Evolutionary conservation across 2,888 invertebrate species (phyloP).

Genomic region (Athalia rosae): DNA sequence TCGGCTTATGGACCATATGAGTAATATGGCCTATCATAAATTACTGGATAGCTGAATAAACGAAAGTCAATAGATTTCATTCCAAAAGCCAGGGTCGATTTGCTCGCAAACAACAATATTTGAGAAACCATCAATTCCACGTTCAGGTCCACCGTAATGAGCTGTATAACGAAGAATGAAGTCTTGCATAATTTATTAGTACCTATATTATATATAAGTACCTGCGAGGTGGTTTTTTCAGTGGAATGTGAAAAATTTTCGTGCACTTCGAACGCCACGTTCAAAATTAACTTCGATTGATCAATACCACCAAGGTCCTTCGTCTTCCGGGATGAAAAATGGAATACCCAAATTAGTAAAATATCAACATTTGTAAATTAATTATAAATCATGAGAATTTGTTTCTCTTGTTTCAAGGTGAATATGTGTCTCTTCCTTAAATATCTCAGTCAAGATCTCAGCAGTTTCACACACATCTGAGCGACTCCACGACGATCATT

Average conservation of each 20-base stretch:
- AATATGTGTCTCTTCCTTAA: neutral
- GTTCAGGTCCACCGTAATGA: neutral
- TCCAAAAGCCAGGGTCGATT: slow-evolving; percentile 24
- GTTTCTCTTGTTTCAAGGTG: neutral
- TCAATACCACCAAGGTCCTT: slow-evolving; percentile 4
- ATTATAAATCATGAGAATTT: neutral
- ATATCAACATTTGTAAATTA: neutral
- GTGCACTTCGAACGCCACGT: neutral
- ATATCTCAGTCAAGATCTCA: neutral
- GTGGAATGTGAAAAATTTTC: slow-evolving; percentile 1
- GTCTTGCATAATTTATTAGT: slow-evolving; percentile 1
- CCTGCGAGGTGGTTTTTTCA: slow-evolving; percentile 3
- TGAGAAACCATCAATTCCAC: slow-evolving; percentile 5
- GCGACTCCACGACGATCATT: neutral
- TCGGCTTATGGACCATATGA: no score
- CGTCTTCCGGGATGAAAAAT: neutral
- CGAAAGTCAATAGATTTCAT: slow-evolving; percentile 2
- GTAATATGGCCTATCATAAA: no score
- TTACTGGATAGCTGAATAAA: no score
- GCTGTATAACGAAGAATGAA: slow-evolving; percentile 6
- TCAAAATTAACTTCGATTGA: neutral
- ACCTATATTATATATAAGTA: neutral
- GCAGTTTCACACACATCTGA: neutral
- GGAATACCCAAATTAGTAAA: neutral
- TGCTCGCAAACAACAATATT: slow-evolving; percentile 12